phyloP scores from a whole-genome alignment of 2,888 invertebrate species.

The Entomobrya multifasciata region DNA sequence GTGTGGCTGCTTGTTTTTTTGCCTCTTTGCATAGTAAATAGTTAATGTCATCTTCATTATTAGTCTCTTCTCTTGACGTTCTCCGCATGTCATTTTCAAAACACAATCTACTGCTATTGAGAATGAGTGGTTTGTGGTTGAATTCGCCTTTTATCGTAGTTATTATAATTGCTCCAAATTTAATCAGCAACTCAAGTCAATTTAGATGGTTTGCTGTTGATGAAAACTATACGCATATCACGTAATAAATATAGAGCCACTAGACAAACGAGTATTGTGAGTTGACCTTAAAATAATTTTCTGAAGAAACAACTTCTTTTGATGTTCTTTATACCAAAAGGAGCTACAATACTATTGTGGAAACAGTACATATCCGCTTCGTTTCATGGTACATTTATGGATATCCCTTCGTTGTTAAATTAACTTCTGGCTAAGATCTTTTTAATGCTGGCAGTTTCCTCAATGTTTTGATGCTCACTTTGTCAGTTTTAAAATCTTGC shows the following conservation, averaged over 20 bases:
- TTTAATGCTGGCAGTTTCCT: too few species aligned
- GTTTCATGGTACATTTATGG: too few species aligned
- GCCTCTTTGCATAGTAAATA: conserved; percentile 38
- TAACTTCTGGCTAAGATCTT: too few species aligned
- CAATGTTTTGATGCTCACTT: too few species aligned
- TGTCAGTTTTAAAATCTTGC: too few species aligned
- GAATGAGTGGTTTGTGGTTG: conserved; percentile 34
- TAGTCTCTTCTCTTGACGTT: conserved; percentile 14
- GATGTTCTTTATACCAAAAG: too few species aligned
- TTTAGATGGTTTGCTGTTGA: not conserved
- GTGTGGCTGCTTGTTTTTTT: not conserved
- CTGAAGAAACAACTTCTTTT: too few species aligned
- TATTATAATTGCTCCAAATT: conserved; percentile 18
- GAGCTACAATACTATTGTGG: too few species aligned
- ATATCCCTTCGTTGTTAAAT: too few species aligned
- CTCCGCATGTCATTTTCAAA: not conserved
- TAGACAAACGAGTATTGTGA: not conserved
- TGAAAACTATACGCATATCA: too few species aligned
- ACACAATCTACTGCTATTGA: conserved; percentile 51
- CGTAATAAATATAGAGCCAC: too few species aligned
- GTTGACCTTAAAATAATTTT: not conserved
- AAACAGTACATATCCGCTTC: too few species aligned
- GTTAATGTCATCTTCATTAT: conserved; percentile 47
- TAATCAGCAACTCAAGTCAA: conserved; percentile 16
- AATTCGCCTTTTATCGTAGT: not conserved